phyloP scores from a whole-genome alignment of 2,113 vertebrate genomes.

The Elephantulus edwardii region DNA sequence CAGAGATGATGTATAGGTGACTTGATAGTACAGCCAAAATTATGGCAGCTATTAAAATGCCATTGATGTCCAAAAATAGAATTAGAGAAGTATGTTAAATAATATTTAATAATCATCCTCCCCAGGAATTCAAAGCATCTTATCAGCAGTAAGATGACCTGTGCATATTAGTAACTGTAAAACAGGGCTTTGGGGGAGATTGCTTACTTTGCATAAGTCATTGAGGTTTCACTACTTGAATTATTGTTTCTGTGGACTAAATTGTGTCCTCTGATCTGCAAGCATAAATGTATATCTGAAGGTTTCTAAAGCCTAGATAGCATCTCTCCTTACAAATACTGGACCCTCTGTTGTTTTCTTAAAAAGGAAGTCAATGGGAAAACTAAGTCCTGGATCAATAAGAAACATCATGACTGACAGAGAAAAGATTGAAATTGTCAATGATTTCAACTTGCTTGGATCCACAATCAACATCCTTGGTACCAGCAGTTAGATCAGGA shows the following conservation, averaged over 20 bases:
- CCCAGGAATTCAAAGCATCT: conserved; percentile 31
- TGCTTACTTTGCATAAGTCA: conserved; percentile 12
- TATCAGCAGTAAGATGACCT: neutral
- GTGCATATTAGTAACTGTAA: conserved; percentile 41
- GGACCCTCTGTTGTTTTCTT: neutral
- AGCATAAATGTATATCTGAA: neutral
- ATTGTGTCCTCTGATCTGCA: conserved; percentile 4
- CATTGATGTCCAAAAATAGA: conserved; percentile 59
- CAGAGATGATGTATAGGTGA: conserved; percentile 62
- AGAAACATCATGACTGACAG: too few relatives aligned
- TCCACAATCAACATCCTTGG: too few relatives aligned
- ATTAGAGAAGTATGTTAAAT: conserved; percentile 15
- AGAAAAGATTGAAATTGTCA: too few relatives aligned
- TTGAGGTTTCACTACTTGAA: conserved; percentile 40
- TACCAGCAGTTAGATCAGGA: too few relatives aligned
- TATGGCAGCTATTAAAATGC: conserved; percentile 74
- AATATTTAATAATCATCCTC: conserved; percentile 37
- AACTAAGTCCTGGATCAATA: neutral
- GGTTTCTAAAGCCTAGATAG: neutral
- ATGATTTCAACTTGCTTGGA: too few relatives aligned
- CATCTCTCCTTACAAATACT: neutral
- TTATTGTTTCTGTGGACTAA: conserved; percentile 48
- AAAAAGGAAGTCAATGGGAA: neutral
- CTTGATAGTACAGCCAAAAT: conserved; percentile 57
- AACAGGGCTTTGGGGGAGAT: conserved; percentile 41